Evolutionary conservation across 2,888 invertebrate species (phyloP).

Genomic region (Chymomyza caudatula): DNA sequence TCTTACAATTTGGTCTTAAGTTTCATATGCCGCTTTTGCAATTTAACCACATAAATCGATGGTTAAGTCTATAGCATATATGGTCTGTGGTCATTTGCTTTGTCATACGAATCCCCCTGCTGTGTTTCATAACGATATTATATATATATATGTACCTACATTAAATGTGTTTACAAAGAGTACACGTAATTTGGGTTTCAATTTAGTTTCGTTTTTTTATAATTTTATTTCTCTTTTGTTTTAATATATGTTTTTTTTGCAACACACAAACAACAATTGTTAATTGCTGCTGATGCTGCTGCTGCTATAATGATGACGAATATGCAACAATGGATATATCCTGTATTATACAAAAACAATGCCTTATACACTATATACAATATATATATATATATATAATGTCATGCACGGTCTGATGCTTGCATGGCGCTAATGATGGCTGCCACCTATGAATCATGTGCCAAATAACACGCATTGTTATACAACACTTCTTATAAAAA

Average conservation of each 20-base stretch:
- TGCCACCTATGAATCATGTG: constrained; percentile 1
- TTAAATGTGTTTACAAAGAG: not conserved
- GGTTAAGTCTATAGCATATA: not conserved
- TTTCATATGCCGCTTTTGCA: constrained; percentile 32
- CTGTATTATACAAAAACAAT: not conserved
- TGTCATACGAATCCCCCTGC: constrained; percentile 20
- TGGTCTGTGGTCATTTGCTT: not conserved
- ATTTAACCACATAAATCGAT: constrained; percentile 35
- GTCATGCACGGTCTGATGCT: not conserved
- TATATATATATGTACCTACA: not conserved
- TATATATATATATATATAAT: not conserved
- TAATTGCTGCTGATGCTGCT: not conserved
- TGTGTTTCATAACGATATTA: not conserved
- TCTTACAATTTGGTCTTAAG: not conserved
- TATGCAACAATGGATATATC: not conserved
- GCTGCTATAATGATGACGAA: not conserved
- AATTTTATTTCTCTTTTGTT: not conserved
- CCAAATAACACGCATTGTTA: not conserved
- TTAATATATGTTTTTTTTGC: not conserved
- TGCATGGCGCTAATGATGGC: constrained; percentile 1
- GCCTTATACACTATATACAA: not conserved
- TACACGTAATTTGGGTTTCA: not conserved
- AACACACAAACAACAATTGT: not conserved
- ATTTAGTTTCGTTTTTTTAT: constrained; percentile 3
- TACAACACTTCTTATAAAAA: not conserved